Percentiles rank a stretch among this genome's conserved stretches.
These are phyloP conservation scores for Zaprionus obscuricornis DNA, from an alignment of 2,888 invertebrate species.

Conservation along the genomic window DNA sequence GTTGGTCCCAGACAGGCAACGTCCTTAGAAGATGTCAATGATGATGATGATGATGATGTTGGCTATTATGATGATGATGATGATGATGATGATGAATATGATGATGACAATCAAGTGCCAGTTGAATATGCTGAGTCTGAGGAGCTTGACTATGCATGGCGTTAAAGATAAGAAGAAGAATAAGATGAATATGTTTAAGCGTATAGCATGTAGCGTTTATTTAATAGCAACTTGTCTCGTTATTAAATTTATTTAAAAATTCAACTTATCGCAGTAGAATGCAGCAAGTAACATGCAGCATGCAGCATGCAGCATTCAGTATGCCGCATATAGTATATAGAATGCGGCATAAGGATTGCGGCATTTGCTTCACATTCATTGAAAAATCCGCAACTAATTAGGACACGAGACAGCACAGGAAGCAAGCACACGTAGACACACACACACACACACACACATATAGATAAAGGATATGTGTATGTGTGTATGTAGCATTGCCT, in stretches of 20 bases:
- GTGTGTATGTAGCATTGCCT: conserved; percentile 12
- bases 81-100: conserved; percentile 10
- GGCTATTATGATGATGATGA: conserved; percentile 19
- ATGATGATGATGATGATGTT: conserved; percentile 14
- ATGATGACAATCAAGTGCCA: conserved; percentile 6
- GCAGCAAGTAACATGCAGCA: conserved; percentile 25
- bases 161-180: conserved; percentile 10
- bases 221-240: conserved; percentile 59
- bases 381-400: conserved; percentile 76
- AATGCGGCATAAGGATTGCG: conserved; percentile 7
- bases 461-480: conserved; percentile 1
- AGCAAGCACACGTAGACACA: conserved; percentile 21
- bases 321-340: background rate
- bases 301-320: conserved; percentile 19
- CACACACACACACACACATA: conserved; percentile 9
- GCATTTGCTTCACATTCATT: conserved; percentile 47
- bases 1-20: conserved; percentile 49
- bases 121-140: conserved; percentile 27
- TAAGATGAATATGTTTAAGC: background rate
- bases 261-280: conserved; percentile 62
- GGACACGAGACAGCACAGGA: conserved; percentile 43
- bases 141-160: conserved; percentile 39
- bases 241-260: conserved; percentile 69
- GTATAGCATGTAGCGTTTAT: conserved; percentile 42
- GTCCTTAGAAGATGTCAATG: conserved; percentile 23